Evolutionary conservation across 30 jellyfish, hydroid and myxozoan genomes (phyloP).

Genomic region (Aurelia aurita): DNA sequence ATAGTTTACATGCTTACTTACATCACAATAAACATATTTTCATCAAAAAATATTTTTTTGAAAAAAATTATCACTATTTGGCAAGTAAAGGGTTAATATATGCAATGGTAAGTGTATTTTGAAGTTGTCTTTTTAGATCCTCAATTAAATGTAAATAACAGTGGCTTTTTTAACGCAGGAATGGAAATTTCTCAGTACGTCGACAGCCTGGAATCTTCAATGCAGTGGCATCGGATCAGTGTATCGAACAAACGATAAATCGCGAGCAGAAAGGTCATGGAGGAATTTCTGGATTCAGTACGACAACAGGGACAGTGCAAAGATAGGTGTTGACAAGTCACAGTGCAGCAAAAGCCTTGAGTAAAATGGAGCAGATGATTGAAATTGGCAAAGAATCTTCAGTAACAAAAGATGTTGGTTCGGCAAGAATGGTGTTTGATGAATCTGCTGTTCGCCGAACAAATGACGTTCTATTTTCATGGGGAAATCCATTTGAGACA

Average conservation of each 20-base stretch:
- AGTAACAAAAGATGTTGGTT: constrained; percentile 3
- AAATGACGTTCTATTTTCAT: neutral
- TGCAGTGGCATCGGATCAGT: constrained; percentile 34
- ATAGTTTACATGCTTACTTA: no score
- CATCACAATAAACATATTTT: no score
- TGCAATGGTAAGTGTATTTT: no score
- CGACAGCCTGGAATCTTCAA: constrained; percentile 35
- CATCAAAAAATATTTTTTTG: no score
- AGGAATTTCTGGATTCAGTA: constrained; percentile 10
- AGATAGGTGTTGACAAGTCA: constrained; percentile 23
- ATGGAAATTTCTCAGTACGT: neutral
- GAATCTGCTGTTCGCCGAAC: neutral
- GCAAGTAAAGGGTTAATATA: no score
- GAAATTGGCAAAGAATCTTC: constrained; percentile 9
- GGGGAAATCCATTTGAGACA: neutral
- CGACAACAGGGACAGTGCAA: constrained; percentile 6
- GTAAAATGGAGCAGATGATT: neutral
- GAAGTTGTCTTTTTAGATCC: no score
- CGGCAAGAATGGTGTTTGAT: constrained; percentile 8
- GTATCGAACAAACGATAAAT: constrained; percentile 11
- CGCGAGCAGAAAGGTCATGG: constrained; percentile 7
- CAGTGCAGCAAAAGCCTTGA: constrained; percentile 8
- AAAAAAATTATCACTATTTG: no score
- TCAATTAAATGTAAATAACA: neutral
- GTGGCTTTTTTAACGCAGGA: neutral